phyloP scores from a whole-genome alignment of 2,113 vertebrate genomes.

The Pterocles orientalis region DNA sequence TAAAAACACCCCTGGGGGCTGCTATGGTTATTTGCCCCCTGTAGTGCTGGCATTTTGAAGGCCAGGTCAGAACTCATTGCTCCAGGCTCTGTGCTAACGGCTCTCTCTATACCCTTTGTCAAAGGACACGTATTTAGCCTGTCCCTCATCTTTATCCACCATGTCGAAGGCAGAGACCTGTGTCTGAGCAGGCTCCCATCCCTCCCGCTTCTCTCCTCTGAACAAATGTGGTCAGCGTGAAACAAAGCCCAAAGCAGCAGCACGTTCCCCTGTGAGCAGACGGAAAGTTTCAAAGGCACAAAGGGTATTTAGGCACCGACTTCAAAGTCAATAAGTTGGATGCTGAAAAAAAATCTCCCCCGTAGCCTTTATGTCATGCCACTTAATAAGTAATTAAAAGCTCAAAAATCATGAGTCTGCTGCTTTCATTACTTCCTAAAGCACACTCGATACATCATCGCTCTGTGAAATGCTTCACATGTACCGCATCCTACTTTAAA shows the following conservation, averaged over 20 bases:
- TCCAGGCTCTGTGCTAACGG: constrained; percentile 19
- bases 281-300: constrained; percentile 69
- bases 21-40: constrained; percentile 61
- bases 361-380: constrained; percentile 64
- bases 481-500: constrained; percentile 65
- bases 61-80: constrained; percentile 57
- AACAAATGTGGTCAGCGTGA: constrained; percentile 64
- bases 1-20: constrained; percentile 54
- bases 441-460: constrained; percentile 65
- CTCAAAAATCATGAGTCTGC: constrained; percentile 73
- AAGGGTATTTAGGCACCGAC: constrained; percentile 68
- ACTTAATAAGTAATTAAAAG: constrained; percentile 75
- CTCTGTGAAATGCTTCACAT: constrained; percentile 67
- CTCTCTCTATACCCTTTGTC: constrained; percentile 18
- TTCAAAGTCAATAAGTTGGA: constrained; percentile 71
- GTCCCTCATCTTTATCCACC: constrained; percentile 63
- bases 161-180: constrained; percentile 33
- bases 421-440: constrained; percentile 71
- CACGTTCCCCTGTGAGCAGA: constrained; percentile 42
- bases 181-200: constrained; percentile 35
- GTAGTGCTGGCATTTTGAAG: constrained; percentile 61
- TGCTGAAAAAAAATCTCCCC: constrained; percentile 67
- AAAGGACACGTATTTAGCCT: constrained; percentile 33
- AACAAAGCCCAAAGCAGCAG: constrained; percentile 55
- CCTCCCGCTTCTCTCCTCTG: background rate